Conservation (phyloP, 2,797 vertebrate genomes). For the Netta rufina region DNA sequence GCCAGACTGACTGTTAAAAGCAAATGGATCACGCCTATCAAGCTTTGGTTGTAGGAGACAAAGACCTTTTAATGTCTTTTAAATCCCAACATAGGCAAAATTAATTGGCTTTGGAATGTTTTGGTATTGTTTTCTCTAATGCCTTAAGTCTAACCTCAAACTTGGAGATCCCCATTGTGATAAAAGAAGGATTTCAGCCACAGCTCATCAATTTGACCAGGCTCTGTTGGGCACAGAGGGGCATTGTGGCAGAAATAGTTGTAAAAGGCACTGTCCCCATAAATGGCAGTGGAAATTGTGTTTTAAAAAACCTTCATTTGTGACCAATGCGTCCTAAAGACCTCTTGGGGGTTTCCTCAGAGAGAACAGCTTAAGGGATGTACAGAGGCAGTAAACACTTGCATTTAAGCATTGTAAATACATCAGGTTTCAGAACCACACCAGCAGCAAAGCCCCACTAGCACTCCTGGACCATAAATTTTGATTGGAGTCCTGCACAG, state of each 20-base stretch:
- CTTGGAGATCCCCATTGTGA: neutral
- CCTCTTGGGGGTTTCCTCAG: neutral
- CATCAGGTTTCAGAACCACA: neutral
- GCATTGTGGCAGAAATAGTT: neutral
- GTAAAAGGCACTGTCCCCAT: neutral
- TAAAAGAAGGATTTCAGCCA: neutral
- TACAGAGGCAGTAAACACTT: neutral
- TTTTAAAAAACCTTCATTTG: neutral
- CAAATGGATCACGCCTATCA: fast-evolving
- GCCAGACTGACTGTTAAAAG: neutral
- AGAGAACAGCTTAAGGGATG: neutral
- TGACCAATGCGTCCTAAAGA: neutral
- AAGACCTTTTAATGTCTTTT: neutral
- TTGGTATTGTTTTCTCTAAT: neutral
- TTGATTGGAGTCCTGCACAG: neutral
- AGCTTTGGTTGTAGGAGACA: neutral
- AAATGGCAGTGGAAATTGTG: neutral
- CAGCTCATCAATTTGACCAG: neutral
- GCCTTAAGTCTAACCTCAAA: neutral
- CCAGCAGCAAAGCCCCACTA: neutral
- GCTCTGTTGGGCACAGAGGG: neutral
- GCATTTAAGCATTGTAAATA: neutral
- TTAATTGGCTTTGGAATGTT: neutral
- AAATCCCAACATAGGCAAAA: neutral
- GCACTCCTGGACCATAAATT: neutral